Percentiles rank a stretch among this genome's conserved stretches.
Conservation (phyloP, 2,888 invertebrate species). For the Hypsopygia costalis region DNA sequence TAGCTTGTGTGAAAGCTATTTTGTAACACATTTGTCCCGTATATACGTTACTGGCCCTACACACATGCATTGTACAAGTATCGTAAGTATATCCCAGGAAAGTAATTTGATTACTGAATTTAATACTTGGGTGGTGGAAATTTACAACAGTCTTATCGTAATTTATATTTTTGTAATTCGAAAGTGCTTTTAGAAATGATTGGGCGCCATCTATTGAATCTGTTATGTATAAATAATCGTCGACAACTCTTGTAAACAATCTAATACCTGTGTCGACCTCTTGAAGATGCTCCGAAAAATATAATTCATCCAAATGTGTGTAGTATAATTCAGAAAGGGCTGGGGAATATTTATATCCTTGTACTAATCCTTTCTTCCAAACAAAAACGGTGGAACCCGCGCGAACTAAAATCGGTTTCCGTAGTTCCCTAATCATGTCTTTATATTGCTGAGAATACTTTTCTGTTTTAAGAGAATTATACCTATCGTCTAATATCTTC, state of each 20-base stretch:
- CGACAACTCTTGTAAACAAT: constrained; percentile 64
- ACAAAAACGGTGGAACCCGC: constrained; percentile 67
- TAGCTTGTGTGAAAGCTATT: constrained; percentile 56
- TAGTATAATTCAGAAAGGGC: constrained; percentile 72
- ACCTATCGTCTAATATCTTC: constrained; percentile 49
- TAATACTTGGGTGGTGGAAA: constrained; percentile 46
- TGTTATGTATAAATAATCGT: constrained; percentile 72
- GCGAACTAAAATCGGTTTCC: constrained; percentile 58
- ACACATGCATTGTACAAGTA: constrained; percentile 54
- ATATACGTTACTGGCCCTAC: constrained; percentile 58
- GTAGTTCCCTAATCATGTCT: constrained; percentile 54
- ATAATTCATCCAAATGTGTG: constrained; percentile 51
- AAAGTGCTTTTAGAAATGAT: constrained; percentile 51
- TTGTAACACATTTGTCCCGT: constrained; percentile 69
- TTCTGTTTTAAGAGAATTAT: constrained; percentile 45
- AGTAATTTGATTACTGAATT: constrained; percentile 45
- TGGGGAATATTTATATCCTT: constrained; percentile 74
- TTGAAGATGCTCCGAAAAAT: constrained; percentile 44
- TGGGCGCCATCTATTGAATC: constrained; percentile 55
- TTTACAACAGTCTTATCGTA: constrained; percentile 63
- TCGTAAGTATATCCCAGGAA: constrained; percentile 66
- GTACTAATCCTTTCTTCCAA: constrained; percentile 69
- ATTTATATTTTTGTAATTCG: constrained; percentile 65
- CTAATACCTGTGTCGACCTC: constrained; percentile 33
- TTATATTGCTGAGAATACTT: constrained; percentile 50